Base-by-base conservation (phyloP, 2,797 vertebrate species). In the Sebastes steindachneri region DNA sequence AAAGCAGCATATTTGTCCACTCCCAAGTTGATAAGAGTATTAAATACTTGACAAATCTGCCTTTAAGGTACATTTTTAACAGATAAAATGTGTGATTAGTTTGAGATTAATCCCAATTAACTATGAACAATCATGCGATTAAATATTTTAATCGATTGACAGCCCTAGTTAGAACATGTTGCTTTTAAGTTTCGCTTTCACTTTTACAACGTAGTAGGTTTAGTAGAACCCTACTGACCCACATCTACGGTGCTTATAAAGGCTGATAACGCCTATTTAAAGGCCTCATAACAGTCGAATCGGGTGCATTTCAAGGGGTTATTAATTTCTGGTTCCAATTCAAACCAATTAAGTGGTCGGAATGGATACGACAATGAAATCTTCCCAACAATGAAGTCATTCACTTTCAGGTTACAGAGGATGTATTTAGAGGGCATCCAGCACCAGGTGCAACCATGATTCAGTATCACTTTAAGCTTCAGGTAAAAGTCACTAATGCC, bases 361-460 rank as follows among this genome's bases (percentile, higher is more conserved):
- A 86, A 87, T 73, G 48, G 74, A 80, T 37, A 79, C 26, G 21
- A 73, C 77, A 55, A 80, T 77, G 28, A 88, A 81, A 68, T 82
- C 35, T 67, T 60, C 60, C 68, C 26, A 65, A 71, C 64, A 77
- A 79, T 65, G 12, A 85, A 73, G 68, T 73, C 31, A 31, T 82
- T 88, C 82, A 45, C 67, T 82, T 76, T 68, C 69, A 29, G 70
- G 75, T 81, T 70, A 78, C 55, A 57, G 73, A 70, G 7, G 45
- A 68, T 86, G 48, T 80, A 11, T 85, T 84, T 57, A 65, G 68
- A 91, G 86, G 85, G 80, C 84, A 89, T 86, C 85, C 74, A 77
- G 74, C 87, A 84, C 72, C 84, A 80, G 58, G 73, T 79, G 81
- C 81, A 83, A 70, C 72, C 60, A 48, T 69, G 55, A 77, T 85